Evolutionary conservation across 1,140 invertebrate genomes (phyloP), one percentile per base, ranked within the genome.

Genomic region (Glossosoma conforme): DNA sequence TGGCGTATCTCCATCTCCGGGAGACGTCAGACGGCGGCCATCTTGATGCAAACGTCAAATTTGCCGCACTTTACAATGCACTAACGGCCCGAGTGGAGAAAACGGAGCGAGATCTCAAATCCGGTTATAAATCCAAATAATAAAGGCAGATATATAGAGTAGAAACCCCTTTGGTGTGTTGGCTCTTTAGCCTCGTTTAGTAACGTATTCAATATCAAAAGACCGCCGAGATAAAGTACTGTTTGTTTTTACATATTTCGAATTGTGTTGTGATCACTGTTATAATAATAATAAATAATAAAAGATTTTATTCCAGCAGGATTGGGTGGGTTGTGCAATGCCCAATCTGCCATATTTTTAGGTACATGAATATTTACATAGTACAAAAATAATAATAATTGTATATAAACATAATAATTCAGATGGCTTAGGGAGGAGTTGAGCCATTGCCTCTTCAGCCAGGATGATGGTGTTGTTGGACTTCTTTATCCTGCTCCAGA

Each of bases 41-140:
- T 49, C 46, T 49, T 49, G 40, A 32, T 20, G 21, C 46, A 41
- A 40, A 49, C 37, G 46, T 49, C 46, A 49, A 41, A 49, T 30
- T 49, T 49, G 20, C 46, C 46, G 45, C 44, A 13, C n/a, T 21
- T n/a, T 24, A 41, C 4, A 13, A 2, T 8, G 37, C 8, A 19
- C 9, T 11, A 14, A 11, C n/a, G 42, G 15, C 17, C 42, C n/a
- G n/a, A n/a, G n/a, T 10, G 18, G 21, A 44, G 42, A 44, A 44
- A 44, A 19, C 42, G 42, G 24, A 32, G 42, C 42, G n/a, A n/a
- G 9, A 11, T 44, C 25, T 8, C 42, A 3, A 30, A 44, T 32
- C 28, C 9, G 25, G 28, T 44, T 44, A 2, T 19, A 30, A 44
- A 32, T 19, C 33, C 25, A 30, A 44, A 44, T 19, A 1, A 8